Conservation (phyloP, 2,797 vertebrate species). For the Odontamblyopus lacepedii region DNA sequence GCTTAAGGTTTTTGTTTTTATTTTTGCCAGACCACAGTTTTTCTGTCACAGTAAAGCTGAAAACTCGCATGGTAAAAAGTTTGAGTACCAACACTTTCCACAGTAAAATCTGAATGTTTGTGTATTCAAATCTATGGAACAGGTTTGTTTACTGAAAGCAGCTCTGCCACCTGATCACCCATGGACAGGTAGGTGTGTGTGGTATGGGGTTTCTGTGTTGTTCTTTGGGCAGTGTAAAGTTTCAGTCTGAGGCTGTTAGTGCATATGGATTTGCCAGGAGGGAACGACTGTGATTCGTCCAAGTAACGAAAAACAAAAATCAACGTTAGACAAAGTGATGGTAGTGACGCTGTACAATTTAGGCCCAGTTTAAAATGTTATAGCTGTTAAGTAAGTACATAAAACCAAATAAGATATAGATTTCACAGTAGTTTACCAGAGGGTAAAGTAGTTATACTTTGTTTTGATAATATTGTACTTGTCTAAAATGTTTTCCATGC, state of each 20-base stretch:
- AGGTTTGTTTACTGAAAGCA: constrained; percentile 40
- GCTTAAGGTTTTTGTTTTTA: no score
- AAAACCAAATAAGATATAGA: background rate
- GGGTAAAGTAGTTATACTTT: background rate
- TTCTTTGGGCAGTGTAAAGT: constrained; percentile 55
- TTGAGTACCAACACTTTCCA: no score
- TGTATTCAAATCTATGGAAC: constrained; percentile 25
- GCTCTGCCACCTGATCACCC: constrained; percentile 42
- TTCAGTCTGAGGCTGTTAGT: constrained; percentile 51
- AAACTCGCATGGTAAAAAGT: no score
- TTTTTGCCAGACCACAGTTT: no score
- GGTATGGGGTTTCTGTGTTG: constrained; percentile 58
- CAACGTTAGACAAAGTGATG: constrained; percentile 54
- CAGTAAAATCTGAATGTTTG: background rate
- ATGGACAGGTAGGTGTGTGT: constrained; percentile 37
- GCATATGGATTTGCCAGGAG: constrained; percentile 47
- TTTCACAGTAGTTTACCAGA: background rate
- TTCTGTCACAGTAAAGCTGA: no score
- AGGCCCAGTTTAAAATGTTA: constrained; percentile 35
- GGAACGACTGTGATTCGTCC: constrained; percentile 49
- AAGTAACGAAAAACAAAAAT: constrained; percentile 27
- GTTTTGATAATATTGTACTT: no score
- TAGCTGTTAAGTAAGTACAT: constrained; percentile 41
- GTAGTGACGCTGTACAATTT: constrained; percentile 55
- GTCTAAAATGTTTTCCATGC: no score